Evolutionary conservation across 2,113 vertebrate species (phyloP), one percentile per base, ranked within the genome.

Genomic region (Enhydra lutris): DNA sequence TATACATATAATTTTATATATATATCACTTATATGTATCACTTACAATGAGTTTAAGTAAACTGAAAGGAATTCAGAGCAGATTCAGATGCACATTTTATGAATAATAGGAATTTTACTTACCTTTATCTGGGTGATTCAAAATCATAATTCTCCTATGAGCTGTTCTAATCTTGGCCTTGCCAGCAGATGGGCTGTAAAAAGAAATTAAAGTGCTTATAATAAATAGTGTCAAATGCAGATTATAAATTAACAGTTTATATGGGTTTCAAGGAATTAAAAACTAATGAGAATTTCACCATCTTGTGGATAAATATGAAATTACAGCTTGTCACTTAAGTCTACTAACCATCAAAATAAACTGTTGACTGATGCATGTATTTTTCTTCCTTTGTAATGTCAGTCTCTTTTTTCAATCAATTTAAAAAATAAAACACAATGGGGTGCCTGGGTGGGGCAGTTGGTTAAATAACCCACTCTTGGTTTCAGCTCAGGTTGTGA

Each of bases 61-160:
- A 97, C 18, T 80, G 57, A 94, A 95, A 93, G 26, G 36, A 97
- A 31, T 36, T 80, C 65, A 80, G 61, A 97, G 39, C 6, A 39
- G 78, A 91, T 79, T 97, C 31, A 87, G 39, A 97, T 90, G 24
- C 59, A 95, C 15, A 91, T 61, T 20, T 73, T 91, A 81, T 91
- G 39, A 88, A 95, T 97, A 98, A 50, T 6, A 95, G 23, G 69
- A 98, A 96, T 95, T 83, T 55, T 45, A 95, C 90, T 91, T 97
- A 99, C 99, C 99, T 99, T 99, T 99, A 99, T 99, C 99, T 94
- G 99, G 99, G 95, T 99, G 99, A 98, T 99, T 99, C 97, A 99
- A 98, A 98, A 99, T 99, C 99, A 99, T 99, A 95, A 99, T 99
- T 98, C 98, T 99, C 94, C 99, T 99, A 91, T 99, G 99, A 12